Evolutionary conservation across 2,797 vertebrate genomes (phyloP), one percentile per base, ranked within the genome.

Genomic region (Menidia menidia): DNA sequence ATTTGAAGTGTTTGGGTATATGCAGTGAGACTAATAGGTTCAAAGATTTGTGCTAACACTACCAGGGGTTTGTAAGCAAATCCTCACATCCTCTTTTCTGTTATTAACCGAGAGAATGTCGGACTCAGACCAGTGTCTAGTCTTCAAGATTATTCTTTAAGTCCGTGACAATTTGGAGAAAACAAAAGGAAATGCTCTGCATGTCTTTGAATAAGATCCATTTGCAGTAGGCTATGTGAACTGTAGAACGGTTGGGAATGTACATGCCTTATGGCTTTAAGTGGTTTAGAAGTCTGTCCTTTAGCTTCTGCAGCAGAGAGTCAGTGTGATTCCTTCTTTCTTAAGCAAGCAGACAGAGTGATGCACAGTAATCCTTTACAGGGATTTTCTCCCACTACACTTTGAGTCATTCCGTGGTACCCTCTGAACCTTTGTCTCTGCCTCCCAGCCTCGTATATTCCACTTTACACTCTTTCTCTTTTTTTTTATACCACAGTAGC

Each of bases 311-410:
- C 51, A 53, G 32, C 55, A 15, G 60, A 77, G 55, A 70, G 68
- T 69, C 56, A 18, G 42, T 73, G 66, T 68, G 71, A 78, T 82
- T 86, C 73, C 60, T 78, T 52, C 75, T 79, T 64, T 81, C 71
- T 73, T 8, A 61, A 73, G 65, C 60, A 43, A 53, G 64, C 63
- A 69, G 63, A 73, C 80, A 70, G 68, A 77, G 74, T 73, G 84
- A 83, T 86, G 80, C 71, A 57, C 76, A 47, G 67, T 90, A 90
- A 91, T 91, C 84, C 81, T 77, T 73, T 64, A 68, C 48, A 51
- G 68, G 78, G 82, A 91, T 92, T 92, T 87, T 81, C 78, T 85
- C 68, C 76, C 56, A 10, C 81, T 77, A 1, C 57, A n/a, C 71
- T 71, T 59, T 60, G 4, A 45, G 60, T 77, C 67, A 79, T 75